Conservation (phyloP, 2,888 invertebrate species). For the Tachina lurida region DNA sequence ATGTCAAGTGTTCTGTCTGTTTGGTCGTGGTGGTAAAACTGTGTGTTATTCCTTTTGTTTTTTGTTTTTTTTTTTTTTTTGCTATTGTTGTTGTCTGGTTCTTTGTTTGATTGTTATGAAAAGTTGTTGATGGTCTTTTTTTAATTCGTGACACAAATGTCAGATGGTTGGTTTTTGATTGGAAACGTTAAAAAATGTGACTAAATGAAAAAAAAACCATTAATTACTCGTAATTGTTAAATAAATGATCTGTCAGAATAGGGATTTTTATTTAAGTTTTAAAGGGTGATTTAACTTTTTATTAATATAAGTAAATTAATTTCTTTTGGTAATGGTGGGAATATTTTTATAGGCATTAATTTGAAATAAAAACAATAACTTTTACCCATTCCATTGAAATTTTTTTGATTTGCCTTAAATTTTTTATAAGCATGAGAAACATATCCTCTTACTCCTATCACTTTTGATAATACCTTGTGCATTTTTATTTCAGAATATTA, state of each 20-base stretch:
- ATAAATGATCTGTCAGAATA: conserved; percentile 65
- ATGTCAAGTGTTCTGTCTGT: conserved; percentile 64
- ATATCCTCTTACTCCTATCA: too few species aligned
- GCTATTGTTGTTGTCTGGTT: neutral
- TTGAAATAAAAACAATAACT: neutral
- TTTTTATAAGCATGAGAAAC: too few species aligned
- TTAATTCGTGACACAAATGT: conserved; percentile 72
- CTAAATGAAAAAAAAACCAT: conserved; percentile 47
- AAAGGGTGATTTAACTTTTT: neutral
- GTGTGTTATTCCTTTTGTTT: conserved; percentile 10
- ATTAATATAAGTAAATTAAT: conserved; percentile 30
- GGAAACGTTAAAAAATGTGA: conserved; percentile 28
- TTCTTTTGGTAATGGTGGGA: conserved; percentile 24
- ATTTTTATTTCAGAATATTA: conserved; percentile 28
- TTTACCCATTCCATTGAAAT: too few species aligned
- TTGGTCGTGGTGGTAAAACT: conserved; percentile 20
- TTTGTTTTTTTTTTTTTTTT: conserved; percentile 8
- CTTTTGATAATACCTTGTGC: neutral
- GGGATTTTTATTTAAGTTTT: conserved; percentile 16
- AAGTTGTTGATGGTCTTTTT: conserved; percentile 70
- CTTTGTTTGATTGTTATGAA: conserved; percentile 52
- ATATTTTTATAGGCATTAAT: neutral
- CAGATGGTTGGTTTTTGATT: conserved; percentile 71
- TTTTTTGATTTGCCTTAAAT: too few species aligned
- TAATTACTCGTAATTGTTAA: conserved; percentile 53